These are phyloP conservation scores for Pogonocherus hispidulus DNA, from an alignment of 2,888 invertebrate genomes.

Conservation along the genomic window DNA sequence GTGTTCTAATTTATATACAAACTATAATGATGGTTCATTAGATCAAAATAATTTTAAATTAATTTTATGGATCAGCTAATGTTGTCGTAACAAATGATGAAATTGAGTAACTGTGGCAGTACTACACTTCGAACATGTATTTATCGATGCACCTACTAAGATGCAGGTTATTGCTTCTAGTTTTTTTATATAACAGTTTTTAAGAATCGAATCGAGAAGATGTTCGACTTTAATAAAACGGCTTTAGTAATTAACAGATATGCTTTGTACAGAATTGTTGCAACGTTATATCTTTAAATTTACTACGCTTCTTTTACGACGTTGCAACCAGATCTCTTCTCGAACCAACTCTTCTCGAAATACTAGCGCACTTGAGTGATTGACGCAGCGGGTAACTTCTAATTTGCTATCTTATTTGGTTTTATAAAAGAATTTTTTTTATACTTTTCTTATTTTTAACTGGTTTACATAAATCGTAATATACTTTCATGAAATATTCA, in stretches of 20 bases:
- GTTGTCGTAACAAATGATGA: constrained; percentile 16
- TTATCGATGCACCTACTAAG: background rate
- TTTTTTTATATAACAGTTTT: background rate
- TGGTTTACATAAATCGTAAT: too few species aligned
- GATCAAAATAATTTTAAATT: constrained; percentile 18
- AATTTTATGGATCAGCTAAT: constrained; percentile 22
- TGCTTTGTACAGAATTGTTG: background rate
- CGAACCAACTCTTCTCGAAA: background rate
- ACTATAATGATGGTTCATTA: constrained; percentile 21
- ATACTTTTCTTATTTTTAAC: too few species aligned
- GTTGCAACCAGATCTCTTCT: background rate
- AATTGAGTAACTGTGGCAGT: background rate
- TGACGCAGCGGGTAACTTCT: background rate
- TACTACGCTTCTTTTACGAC: constrained; percentile 1
- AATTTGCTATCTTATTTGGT: background rate
- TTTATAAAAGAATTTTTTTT: too few species aligned
- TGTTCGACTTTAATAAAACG: background rate
- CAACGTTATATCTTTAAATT: background rate
- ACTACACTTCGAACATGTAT: background rate
- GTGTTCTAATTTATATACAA: constrained; percentile 18
- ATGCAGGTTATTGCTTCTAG: background rate
- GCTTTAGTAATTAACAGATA: background rate
- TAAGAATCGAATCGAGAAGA: background rate
- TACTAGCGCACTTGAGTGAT: background rate
- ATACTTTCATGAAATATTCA: too few species aligned